Evolutionary conservation across 2,113 vertebrate species (phyloP), one percentile per base, ranked within the genome.

Genomic region (Hydrochoerus hydrochaeris): DNA sequence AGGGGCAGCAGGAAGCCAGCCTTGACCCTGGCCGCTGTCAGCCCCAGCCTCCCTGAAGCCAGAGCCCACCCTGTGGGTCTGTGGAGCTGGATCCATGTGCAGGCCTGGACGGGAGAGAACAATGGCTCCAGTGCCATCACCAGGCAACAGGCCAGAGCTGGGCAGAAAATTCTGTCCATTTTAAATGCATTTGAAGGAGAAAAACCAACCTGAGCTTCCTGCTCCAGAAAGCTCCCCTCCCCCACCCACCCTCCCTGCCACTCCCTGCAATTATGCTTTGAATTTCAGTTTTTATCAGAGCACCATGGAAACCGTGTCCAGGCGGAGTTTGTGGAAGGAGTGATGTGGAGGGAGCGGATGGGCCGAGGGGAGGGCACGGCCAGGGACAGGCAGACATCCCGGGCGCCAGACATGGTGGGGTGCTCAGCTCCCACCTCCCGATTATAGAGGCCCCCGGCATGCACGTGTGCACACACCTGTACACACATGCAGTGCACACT

Each of bases 221-320:
- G 52, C 3, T 26, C 32, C n/a, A 49, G 24, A 11, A 41, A 6
- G 38, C 35, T n/a, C 35, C 3, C 19, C 73, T 69, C 0, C 58
- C 52, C 85, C 49, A 38, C 73, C 86, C 49, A 54, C 89, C n/a
- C 67, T 71, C 73, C 88, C 83, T 20, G 32, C 38, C 52, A 35
- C 52, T 80, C 77, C 52, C 54, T 38, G 32, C 82, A 85, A 84
- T 94, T 86, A 92, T 3, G 41, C 78, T 90, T 75, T 77, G 84
- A 96, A 90, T 88, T 84, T 90, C 52, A n/a, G 19, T 63, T 91
- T 95, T 91, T 82, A 94, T 91, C 83, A 30, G 87, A 81, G 84
- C 80, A 41, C 97, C 95, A 95, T 94, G 96, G 97, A 97, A 97
- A 96, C 89, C 92, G 52, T 1, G 60, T 63, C 65, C 78, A 75